Evolutionary conservation across 2,888 invertebrate genomes (phyloP).

Genomic region (Ceriagrion tenellum): DNA sequence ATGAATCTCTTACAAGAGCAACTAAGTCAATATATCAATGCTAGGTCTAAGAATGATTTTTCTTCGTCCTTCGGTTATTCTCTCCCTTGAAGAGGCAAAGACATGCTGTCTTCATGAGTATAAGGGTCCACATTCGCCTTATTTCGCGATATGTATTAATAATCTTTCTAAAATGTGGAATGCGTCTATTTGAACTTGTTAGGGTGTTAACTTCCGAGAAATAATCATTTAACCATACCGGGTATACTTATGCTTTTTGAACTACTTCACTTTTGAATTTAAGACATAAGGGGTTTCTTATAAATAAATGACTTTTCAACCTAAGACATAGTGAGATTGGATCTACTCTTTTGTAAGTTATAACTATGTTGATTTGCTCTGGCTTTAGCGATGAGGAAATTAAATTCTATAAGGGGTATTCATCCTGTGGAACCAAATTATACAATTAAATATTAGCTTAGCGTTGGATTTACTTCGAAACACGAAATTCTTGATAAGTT

Average conservation of each 20-base stretch:
- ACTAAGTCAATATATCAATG: neutral
- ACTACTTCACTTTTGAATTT: neutral
- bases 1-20: neutral
- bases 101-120: neutral
- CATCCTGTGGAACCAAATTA: too few species aligned
- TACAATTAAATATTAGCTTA: too few species aligned
- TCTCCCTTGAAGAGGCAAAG: neutral
- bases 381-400: too few species aligned
- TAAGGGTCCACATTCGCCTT: constrained; percentile 15
- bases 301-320: neutral
- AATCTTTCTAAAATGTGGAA: neutral
- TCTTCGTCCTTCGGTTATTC: neutral
- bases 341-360: neutral
- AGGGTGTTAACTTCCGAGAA: neutral
- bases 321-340: neutral
- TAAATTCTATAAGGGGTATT: too few species aligned
- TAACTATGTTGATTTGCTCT: neutral
- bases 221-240: neutral
- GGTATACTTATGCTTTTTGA: too few species aligned
- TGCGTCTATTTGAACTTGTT: neutral
- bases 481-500: too few species aligned
- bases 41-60: neutral
- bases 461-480: too few species aligned
- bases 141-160: neutral
- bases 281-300: neutral